Evolutionary conservation across 1,140 invertebrate genomes (phyloP).

Genomic region (Drosophila kanapiae): DNA sequence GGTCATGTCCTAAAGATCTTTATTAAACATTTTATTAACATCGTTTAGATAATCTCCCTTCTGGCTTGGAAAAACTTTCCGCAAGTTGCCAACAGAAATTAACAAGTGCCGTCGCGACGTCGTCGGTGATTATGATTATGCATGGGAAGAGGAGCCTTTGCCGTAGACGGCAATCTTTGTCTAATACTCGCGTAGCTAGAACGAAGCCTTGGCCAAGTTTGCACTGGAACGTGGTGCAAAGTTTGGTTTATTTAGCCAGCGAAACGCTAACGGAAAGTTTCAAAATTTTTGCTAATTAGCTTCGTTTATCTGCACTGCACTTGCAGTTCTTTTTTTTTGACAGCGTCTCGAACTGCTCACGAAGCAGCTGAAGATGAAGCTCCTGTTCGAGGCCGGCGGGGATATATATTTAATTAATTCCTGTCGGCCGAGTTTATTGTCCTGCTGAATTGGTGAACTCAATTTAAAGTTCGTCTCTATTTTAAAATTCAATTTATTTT

Average conservation of each 20-base stretch:
- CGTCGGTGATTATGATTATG: constrained; percentile 47
- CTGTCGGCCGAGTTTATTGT: constrained; percentile 20
- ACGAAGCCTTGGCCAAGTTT: constrained; percentile 22
- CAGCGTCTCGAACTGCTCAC: constrained; percentile 9
- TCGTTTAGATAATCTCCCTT: constrained; percentile 49
- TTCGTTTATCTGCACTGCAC: constrained; percentile 49
- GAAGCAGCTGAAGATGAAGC: constrained; percentile 15
- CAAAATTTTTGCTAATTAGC: constrained; percentile 59
- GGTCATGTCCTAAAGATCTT: constrained; percentile 11
- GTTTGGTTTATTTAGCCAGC: constrained; percentile 16
- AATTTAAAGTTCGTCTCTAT: constrained; percentile 17
- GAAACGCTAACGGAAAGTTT: constrained; percentile 27
- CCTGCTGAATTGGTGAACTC: constrained; percentile 26
- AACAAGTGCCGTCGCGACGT: constrained; percentile 43
- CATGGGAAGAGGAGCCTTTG: constrained; percentile 8
- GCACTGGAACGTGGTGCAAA: constrained; percentile 43
- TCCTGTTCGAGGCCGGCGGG: constrained; percentile 2
- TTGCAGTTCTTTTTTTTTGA: constrained; percentile 22
- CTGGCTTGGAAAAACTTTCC: constrained; percentile 21
- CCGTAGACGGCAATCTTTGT: constrained; percentile 35
- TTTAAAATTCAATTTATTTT: constrained; percentile 42
- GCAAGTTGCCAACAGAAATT: constrained; percentile 49
- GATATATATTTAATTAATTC: constrained; percentile 34
- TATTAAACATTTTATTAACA: constrained; percentile 57
- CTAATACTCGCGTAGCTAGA: constrained; percentile 18